phyloP scores from a whole-genome alignment of 2,888 invertebrate species.

The Erpobdella octoculata region DNA sequence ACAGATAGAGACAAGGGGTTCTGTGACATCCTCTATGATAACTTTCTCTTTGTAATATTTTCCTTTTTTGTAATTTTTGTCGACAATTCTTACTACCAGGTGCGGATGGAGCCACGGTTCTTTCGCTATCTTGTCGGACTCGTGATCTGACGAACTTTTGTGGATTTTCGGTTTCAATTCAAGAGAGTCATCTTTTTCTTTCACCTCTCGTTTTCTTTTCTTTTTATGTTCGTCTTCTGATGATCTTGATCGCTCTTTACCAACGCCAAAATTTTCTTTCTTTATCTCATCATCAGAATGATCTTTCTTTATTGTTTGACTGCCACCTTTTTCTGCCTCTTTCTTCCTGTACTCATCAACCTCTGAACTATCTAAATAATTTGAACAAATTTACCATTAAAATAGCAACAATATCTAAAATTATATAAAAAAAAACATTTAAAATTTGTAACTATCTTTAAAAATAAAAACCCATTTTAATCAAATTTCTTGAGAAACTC shows the following conservation, averaged over 20 bases:
- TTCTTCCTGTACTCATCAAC: background rate
- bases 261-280: background rate
- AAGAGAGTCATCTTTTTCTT: background rate
- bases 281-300: background rate
- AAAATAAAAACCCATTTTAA: background rate
- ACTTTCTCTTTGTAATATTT: no score
- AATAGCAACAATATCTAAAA: conserved; percentile 41
- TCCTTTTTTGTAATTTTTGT: no score
- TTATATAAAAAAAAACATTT: no score
- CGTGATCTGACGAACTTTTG: background rate
- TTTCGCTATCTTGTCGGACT: no score
- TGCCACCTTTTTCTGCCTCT: background rate
- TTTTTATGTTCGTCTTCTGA: conserved; percentile 8
- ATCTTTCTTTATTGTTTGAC: no score
- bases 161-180: background rate
- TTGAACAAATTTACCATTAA: conserved; percentile 41
- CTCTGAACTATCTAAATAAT: conserved; percentile 27
- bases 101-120: no score
- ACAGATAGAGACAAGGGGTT: conserved; percentile 46
- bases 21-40: conserved; percentile 49
- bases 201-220: background rate
- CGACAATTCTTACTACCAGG: no score
- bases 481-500: no score
- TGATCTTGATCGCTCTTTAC: background rate
- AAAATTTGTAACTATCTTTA: no score